phyloP scores from a whole-genome alignment of 1,140 invertebrate genomes.

The Contarinia nasturtii region DNA sequence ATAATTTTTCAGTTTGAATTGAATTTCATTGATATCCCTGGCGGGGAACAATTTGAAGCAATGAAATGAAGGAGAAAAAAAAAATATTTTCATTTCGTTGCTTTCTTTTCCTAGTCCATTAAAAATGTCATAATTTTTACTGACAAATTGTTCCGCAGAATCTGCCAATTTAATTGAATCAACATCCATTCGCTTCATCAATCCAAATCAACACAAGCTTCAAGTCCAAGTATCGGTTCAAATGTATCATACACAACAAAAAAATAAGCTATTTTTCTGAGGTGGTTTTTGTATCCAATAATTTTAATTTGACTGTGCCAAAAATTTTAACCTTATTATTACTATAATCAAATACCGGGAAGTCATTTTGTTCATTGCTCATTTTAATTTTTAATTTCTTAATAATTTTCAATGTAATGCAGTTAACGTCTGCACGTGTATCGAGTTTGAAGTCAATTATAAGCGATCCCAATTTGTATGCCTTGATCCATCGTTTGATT shows the following conservation, averaged over 20 bases:
- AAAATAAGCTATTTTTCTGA: not conserved
- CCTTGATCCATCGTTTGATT: not conserved
- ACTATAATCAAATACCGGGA: not conserved
- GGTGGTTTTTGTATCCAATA: not conserved
- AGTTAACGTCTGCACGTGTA: not conserved
- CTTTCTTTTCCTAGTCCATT: slow-evolving; percentile 1
- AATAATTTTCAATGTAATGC: not conserved
- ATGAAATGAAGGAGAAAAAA: no score
- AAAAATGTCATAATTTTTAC: not conserved
- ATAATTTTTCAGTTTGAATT: no score
- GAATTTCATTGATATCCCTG: no score
- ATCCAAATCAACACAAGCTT: not conserved
- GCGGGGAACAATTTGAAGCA: no score
- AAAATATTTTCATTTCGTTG: no score
- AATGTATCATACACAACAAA: not conserved
- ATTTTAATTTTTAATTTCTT: not conserved
- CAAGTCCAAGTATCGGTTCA: not conserved
- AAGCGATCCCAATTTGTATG: not conserved
- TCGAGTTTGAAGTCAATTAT: not conserved
- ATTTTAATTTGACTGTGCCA: not conserved
- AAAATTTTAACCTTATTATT: not conserved
- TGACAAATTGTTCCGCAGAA: not conserved
- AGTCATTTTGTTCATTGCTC: not conserved
- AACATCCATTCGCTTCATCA: not conserved
- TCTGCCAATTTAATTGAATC: not conserved